Conservation (phyloP, 1,140 invertebrate genomes). For the Atopsyche davidsoni region DNA sequence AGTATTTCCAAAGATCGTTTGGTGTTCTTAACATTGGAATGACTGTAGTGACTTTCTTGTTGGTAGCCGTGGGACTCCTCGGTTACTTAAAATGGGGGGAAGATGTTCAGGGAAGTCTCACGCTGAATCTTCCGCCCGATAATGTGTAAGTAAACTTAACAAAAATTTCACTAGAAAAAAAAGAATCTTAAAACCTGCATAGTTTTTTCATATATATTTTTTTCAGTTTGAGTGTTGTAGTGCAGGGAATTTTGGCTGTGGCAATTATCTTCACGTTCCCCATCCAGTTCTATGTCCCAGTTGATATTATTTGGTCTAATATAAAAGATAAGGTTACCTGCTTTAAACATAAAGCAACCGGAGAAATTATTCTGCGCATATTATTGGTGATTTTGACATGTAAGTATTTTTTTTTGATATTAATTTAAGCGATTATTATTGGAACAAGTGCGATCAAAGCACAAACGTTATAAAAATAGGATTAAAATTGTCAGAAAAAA, state of each 20-base stretch:
- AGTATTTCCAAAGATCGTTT: conserved; percentile 63
- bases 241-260: conserved; percentile 64
- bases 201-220: conserved; percentile 38
- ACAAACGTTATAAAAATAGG: no score
- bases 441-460: no score
- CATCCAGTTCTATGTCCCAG: conserved; percentile 83
- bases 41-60: conserved; percentile 68
- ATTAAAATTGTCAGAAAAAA: no score
- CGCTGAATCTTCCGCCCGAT: conserved; percentile 57
- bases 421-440: no score
- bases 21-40: conserved; percentile 85
- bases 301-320: conserved; percentile 57
- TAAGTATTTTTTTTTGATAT: no score
- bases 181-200: background rate
- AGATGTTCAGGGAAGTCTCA: conserved; percentile 61
- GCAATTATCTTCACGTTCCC: conserved; percentile 74
- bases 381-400: conserved; percentile 66
- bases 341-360: conserved; percentile 46
- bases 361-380: conserved; percentile 56
- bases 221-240: conserved; percentile 52
- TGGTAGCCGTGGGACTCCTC: conserved; percentile 74
- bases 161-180: background rate
- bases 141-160: conserved; percentile 34
- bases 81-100: conserved; percentile 80
- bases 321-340: conserved; percentile 46